Evolutionary conservation across 2,797 vertebrate species (phyloP).

Genomic region (Eidolon dupreanum): DNA sequence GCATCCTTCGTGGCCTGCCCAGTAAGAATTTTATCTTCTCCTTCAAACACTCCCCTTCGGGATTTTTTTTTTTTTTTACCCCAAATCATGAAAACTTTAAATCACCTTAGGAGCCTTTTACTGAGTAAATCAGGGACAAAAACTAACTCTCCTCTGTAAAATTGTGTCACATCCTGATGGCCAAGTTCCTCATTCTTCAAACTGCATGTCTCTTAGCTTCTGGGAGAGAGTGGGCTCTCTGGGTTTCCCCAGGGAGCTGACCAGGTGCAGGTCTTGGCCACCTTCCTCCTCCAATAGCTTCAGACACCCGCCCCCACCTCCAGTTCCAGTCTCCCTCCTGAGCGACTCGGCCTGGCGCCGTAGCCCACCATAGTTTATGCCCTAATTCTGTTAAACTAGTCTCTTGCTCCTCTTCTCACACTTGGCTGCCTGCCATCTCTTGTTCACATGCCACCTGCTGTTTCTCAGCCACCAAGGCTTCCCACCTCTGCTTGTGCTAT

Average conservation of each 20-base stretch:
- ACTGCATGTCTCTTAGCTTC: rapidly evolving
- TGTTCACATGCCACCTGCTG: neutral
- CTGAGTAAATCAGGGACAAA: neutral
- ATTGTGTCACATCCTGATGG: neutral
- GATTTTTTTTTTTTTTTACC: neutral
- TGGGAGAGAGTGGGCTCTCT: rapidly evolving
- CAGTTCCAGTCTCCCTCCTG: rapidly evolving
- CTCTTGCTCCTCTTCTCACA: neutral
- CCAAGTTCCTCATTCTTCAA: neutral
- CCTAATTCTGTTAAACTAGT: no score
- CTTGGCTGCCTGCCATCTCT: no score
- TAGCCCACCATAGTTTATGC: neutral
- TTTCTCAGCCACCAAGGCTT: neutral
- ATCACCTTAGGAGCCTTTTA: neutral
- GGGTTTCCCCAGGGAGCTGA: neutral
- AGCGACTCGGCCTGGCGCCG: rapidly evolving
- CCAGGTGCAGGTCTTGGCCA: neutral
- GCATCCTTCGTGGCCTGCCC: neutral
- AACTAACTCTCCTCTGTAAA: no score
- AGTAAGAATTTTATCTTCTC: neutral
- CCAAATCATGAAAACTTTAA: neutral
- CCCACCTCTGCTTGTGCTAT: neutral
- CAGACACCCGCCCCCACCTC: neutral
- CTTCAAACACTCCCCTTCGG: neutral
- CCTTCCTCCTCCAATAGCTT: neutral